Conservation (phyloP, 2,113 vertebrate genomes). For the Camelus dromedarius region DNA sequence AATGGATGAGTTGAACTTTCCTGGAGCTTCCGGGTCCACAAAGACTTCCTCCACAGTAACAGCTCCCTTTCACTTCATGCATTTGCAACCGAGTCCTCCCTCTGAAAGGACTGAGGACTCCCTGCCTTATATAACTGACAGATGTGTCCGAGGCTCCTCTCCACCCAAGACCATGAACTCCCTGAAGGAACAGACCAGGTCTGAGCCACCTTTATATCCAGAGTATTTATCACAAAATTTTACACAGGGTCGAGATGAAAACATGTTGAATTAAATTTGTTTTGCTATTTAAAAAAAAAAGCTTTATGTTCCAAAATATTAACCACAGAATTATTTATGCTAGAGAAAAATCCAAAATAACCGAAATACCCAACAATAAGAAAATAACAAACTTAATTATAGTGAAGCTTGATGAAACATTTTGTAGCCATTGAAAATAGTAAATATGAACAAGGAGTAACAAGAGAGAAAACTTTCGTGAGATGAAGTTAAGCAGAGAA, state of each 20-base stretch:
- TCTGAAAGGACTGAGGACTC: not conserved
- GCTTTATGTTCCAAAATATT: not conserved
- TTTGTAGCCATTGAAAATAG: constrained; percentile 1
- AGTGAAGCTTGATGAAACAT: not conserved
- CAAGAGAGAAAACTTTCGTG: not conserved
- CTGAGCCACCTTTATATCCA: not conserved
- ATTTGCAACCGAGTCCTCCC: not conserved
- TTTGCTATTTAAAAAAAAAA: constrained; percentile 2
- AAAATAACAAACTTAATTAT: not conserved
- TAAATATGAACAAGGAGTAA: not conserved
- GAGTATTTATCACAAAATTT: not conserved
- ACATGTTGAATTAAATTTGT: not conserved
- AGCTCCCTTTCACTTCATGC: not conserved
- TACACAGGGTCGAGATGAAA: not conserved
- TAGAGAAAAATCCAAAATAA: constrained; percentile 14
- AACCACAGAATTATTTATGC: not conserved
- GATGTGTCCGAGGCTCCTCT: not conserved
- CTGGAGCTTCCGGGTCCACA: not conserved
- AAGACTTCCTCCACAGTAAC: not conserved
- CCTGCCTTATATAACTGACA: not conserved
- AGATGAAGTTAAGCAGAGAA: constrained; percentile 26
- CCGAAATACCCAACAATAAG: not conserved
- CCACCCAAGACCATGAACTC: not conserved
- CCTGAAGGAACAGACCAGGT: not conserved
- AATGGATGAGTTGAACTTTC: not conserved